Evolutionary conservation across 2,888 invertebrate species (phyloP), one percentile per base, ranked within the genome.

Genomic region (Rugalucina vietnamica): DNA sequence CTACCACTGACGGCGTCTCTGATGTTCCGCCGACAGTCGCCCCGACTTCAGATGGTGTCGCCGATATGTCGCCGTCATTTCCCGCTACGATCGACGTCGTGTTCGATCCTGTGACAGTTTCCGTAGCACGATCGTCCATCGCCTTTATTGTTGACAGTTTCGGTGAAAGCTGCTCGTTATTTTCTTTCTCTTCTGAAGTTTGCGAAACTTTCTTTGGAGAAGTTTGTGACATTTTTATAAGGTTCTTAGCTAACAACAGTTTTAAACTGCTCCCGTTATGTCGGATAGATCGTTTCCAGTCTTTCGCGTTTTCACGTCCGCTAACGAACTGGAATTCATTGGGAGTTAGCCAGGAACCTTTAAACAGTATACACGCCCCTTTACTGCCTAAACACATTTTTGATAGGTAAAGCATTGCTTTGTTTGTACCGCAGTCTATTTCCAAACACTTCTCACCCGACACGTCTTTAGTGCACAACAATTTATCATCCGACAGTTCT

Each of bases 291-390:
- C 95, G 86, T 89, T 95, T 95, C 95, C 95, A 95, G 89, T 95
- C 95, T 90, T 95, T 95, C 74, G 95, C 95, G 50, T 95, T 95
- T 90, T 95, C 95, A 71, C 95, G 88, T n/a, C 95, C 95, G 91
- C 95, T 95, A 54, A 95, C 93, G 77, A 93, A 93, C 90, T 95
- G 95, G 87, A 95, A 95, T 90, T 95, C 95, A 91, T 95, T 95
- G 3, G 95, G 95, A 1, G 95, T 95, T 65, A 95, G 91, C 95
- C 95, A 95, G 50, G 93, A 90, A 36, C 93, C 93, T 79, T 94
- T 93, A 88, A 93, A 95, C 21, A 93, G 88, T 79, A 95, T 95
- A 88, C 95, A 95, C n/a, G 95, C 94, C n/a, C 95, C 95, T 89
- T 95, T 95, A 79, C 95, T 95, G 21, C 95, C 95, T 87, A 86